Base-by-base conservation (phyloP, 2,113 vertebrate species). In the Fregata magnificens region DNA sequence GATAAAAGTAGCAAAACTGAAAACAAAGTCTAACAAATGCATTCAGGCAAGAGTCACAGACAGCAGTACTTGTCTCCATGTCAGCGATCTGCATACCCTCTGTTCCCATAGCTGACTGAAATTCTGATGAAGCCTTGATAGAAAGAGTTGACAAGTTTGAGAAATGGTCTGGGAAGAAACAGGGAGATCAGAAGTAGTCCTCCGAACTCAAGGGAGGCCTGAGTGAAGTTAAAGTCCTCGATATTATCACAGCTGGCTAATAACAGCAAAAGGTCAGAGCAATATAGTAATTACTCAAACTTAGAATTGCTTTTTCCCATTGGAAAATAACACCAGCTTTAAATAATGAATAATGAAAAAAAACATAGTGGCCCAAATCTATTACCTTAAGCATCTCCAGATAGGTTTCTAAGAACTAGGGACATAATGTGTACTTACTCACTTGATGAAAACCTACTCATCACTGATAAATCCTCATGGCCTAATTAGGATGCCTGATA, bases 261-360 rank as follows among this genome's bases (percentile, higher is more conserved):
- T 88, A 94, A 88, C 20, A 90, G 79, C 32, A 42, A 92, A 96
- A 93, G 76, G 88, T 92, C 82, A 86, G 77, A 84, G 80, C 78
- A 73, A 90, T 73, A 47, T 7, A 92, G 50, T 92, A 91, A 94
- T 92, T 86, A 86, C 45, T 96, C 92, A 94, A 82, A 71, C 67
- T 85, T 82, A 79, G 47, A 72, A 74, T 56, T 4, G 3, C 31
- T 42, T 90, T 84, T 88, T 87, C 44, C 67, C 66, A 6, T 31
- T 71, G 47, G 74, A 93, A 93, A 91, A 78, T 42, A 88, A 50
- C 45, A 63, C 25, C 16, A 63, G 16, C n/a, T 78, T 84, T 85
- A 73, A 76, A 44, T 36, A 70, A 82, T 91, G 78, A 95, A 95
- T 94, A 93, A n/a, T n/a, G n/a, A n/a, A n/a, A n/a, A n/a, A n/a